Base-by-base conservation (phyloP, 2,888 invertebrate genomes). In the Mythimna vitellina region DNA sequence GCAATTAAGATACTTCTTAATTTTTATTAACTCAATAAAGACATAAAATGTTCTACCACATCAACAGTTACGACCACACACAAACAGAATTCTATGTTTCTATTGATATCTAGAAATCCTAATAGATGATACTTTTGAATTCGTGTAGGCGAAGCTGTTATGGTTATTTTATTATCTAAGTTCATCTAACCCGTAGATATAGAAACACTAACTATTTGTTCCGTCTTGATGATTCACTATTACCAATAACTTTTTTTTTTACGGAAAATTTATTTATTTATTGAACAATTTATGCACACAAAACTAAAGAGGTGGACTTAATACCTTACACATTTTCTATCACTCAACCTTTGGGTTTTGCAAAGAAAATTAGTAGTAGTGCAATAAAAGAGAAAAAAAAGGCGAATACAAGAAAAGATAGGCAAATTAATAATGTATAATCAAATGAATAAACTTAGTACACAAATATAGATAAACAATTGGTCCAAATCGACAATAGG, bases 1-100 rank as follows among this genome's bases (percentile, higher is more conserved):
- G 70, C 68, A 72, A 76, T 73, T 70, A 81, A 74, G 22, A 51
- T 20, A 67, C 60, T 66, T 38, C 14, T 73, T 51, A 61, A 60
- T 62, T 82, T 46, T 79, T 71, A 81, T 70, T 25, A 60, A 58
- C 58, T 53, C 58, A 53, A 80, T 70, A 69, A 65, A 65, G 17
- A 20, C 56, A 72, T 84, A 73, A 81, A 73, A 65, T 54, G 22
- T 58, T 76, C 14, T 58, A 25, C 12, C 10, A 25, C 17, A 6
- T 29, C 69, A 76, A 69, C 56, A 57, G 70, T 62, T 58, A 53
- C 22, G 22, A 63, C 51, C 49, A 61, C 49, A 51, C 56, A 53
- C 20, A 54, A 20, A 61, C 3, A 54, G 10, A 53, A 20, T n/a
- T 58, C 5, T 14, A 58, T 14, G 0, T 42, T 51, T 5, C 6